Conservation (phyloP, 2,113 vertebrate genomes). For the Rallus limicola region DNA sequence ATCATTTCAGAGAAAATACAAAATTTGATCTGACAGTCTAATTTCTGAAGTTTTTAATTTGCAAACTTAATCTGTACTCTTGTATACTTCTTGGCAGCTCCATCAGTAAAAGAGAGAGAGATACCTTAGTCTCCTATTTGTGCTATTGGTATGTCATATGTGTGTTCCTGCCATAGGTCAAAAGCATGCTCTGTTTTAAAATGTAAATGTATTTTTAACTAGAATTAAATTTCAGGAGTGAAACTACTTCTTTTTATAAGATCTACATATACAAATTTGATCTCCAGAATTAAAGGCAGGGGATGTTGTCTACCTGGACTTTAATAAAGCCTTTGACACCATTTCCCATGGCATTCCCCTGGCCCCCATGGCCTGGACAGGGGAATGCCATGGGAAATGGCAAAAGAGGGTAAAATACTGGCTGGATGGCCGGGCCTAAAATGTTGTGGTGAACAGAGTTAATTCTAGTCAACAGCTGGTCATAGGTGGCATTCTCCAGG, state of each 20-base stretch:
- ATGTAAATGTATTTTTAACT: not conserved
- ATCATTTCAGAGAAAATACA: constrained; percentile 5
- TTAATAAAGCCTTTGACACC: too few relatives aligned
- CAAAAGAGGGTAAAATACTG: too few relatives aligned
- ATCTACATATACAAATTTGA: not conserved
- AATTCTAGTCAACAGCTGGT: too few relatives aligned
- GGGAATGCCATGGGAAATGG: too few relatives aligned
- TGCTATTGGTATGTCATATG: not conserved
- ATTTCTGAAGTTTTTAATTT: constrained; percentile 1
- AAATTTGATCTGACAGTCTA: not conserved
- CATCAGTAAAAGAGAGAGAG: not conserved
- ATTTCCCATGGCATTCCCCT: too few relatives aligned
- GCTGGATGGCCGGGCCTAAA: too few relatives aligned
- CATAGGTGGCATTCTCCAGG: too few relatives aligned
- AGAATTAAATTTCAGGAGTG: not conserved
- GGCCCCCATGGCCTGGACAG: too few relatives aligned
- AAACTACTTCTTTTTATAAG: not conserved
- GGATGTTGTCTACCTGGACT: too few relatives aligned
- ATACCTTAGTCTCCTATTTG: not conserved
- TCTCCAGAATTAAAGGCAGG: not conserved
- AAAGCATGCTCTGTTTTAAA: not conserved
- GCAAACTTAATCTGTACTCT: not conserved
- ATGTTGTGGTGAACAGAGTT: too few relatives aligned
- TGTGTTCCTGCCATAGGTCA: not conserved
- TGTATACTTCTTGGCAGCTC: not conserved